Conservation (phyloP, 2,888 invertebrate genomes). For the Deilephila porcellus region DNA sequence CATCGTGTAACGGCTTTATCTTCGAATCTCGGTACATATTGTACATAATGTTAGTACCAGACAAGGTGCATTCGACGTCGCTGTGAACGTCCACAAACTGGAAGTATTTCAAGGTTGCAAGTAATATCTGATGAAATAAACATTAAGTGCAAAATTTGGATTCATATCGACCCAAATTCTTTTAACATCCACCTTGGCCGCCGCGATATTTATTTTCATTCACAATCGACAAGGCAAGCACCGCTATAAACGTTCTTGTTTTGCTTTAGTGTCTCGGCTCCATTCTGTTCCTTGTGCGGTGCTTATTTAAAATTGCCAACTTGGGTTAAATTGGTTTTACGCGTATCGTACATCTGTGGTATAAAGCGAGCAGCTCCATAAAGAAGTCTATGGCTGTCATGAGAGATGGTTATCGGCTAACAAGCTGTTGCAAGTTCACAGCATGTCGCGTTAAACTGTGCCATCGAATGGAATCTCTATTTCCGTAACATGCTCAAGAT, state of each 20-base stretch:
- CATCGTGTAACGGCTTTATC: conserved; percentile 16
- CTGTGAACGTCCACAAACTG: conserved; percentile 16
- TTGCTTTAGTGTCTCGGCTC: conserved; percentile 43
- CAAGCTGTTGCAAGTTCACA: conserved; percentile 67
- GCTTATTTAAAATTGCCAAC: conserved; percentile 39
- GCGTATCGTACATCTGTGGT: conserved; percentile 66
- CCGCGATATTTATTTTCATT: conserved; percentile 21
- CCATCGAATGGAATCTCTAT: conserved; percentile 48
- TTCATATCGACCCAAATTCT: conserved; percentile 18
- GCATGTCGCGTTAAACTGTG: conserved; percentile 56
- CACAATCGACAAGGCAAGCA: conserved; percentile 53
- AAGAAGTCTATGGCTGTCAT: conserved; percentile 67
- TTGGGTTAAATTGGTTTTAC: conserved; percentile 66
- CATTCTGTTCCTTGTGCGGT: conserved; percentile 42
- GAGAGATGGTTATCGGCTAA: conserved; percentile 72
- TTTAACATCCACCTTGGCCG: conserved; percentile 18
- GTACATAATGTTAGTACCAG: conserved; percentile 4
- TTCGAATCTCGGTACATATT: conserved; percentile 6
- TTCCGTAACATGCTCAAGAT: conserved; percentile 36
- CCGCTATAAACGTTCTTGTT: conserved; percentile 58
- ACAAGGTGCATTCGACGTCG: not conserved
- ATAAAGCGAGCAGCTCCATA: conserved; percentile 70
- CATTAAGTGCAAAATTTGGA: conserved; percentile 21
- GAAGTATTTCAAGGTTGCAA: conserved; percentile 11
- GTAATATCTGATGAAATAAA: conserved; percentile 18